Conservation (phyloP, 2,797 vertebrate genomes). For the Oryzias dopingdopingensis region DNA sequence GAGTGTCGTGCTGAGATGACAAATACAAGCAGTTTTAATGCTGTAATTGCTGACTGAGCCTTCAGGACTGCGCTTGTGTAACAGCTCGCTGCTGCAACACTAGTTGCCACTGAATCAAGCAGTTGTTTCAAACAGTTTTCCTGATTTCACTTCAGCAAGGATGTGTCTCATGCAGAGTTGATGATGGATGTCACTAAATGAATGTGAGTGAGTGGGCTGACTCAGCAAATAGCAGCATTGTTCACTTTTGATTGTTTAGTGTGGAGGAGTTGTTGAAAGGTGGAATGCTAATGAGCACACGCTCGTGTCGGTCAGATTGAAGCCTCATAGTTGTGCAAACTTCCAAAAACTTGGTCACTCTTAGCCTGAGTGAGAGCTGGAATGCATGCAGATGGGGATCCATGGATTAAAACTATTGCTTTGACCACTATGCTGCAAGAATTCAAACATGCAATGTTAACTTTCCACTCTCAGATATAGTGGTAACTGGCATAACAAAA, state of each 20-base stretch:
- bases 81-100: constrained; percentile 31
- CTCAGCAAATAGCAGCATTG: constrained; percentile 56
- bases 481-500: no score
- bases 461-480: no score
- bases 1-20: constrained; percentile 26
- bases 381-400: neutral
- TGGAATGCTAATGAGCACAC: constrained; percentile 47
- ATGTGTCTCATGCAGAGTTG: constrained; percentile 38
- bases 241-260: constrained; percentile 42
- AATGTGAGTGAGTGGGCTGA: constrained; percentile 51
- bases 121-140: constrained; percentile 25
- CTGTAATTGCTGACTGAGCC: constrained; percentile 43
- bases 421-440: no score
- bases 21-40: constrained; percentile 36
- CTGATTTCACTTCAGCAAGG: constrained; percentile 28
- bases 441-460: no score
- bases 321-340: constrained; percentile 14
- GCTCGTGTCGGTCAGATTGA: constrained; percentile 26
- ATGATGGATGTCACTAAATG: constrained; percentile 52
- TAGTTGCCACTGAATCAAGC: constrained; percentile 34
- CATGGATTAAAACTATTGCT: no score
- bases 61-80: constrained; percentile 26
- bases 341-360: neutral
- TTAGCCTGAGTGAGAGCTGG: neutral
- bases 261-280: constrained; percentile 45